A percentile compares a stretch with the other conserved stretches of the same genome.
Evolutionary conservation across 2,113 vertebrate genomes (phyloP).

Genomic region (Rattus rattus): DNA sequence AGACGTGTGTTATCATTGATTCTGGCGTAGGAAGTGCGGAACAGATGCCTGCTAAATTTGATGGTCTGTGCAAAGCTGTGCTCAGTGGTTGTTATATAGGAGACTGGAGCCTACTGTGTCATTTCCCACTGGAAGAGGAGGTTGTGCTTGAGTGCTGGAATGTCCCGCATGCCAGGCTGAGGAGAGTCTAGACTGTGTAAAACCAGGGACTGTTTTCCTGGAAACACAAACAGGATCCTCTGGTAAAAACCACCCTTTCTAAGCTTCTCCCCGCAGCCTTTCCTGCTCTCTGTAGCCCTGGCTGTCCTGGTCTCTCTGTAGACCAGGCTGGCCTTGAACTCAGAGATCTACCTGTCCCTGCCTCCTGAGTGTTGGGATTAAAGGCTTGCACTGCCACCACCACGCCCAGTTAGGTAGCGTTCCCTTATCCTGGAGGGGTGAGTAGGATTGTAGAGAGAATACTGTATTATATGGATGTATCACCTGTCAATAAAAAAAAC

Average conservation of each 20-base stretch:
- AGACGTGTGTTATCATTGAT: neutral
- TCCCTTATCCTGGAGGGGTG: neutral
- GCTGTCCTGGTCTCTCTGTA: neutral
- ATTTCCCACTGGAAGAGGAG: neutral
- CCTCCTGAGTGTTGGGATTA: neutral
- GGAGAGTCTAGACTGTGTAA: neutral
- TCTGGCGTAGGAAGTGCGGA: neutral
- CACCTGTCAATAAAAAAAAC: too few relatives aligned
- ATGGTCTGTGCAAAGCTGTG: neutral
- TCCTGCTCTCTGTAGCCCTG: neutral
- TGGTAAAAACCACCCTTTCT: neutral
- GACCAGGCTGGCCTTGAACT: neutral
- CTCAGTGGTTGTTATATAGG: neutral
- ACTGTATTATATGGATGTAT: too few relatives aligned
- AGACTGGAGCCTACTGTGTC: neutral
- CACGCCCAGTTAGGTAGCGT: neutral
- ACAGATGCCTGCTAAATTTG: neutral
- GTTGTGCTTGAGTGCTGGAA: neutral
- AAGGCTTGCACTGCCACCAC: accelerated
- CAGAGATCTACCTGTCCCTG: neutral
- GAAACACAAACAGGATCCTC: neutral
- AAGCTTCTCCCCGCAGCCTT: neutral
- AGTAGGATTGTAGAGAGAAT: too few relatives aligned
- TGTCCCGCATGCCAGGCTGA: neutral
- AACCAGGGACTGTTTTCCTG: neutral